Evolutionary conservation across 2,113 vertebrate genomes (phyloP), one percentile per base, ranked within the genome.

Genomic region (Nannospalax galili): DNA sequence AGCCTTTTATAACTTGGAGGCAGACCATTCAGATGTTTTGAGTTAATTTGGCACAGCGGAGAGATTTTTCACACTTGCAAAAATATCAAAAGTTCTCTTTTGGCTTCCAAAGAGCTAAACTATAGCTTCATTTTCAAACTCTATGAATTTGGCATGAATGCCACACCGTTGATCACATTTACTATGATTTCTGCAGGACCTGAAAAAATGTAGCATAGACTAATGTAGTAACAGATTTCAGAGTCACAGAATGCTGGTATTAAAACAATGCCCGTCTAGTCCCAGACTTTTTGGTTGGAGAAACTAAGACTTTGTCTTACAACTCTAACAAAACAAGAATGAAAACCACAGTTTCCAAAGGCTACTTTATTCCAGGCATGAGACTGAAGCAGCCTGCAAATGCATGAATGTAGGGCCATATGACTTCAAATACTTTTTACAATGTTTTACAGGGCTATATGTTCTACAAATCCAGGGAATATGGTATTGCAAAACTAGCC

Each of bases 11-110:
- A 79, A 88, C 80, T 91, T 95, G 40, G 60, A 95, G 64, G 75
- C 45, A 45, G 30, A 92, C 42, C 37, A 42, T 81, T 96, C 70
- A 94, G 67, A 95, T 96, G 95, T 94, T 96, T 97, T 95, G 84
- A 95, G 70, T 95, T 94, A 91, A 93, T 95, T 80, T 97, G 95
- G 60, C 82, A 42, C 42, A 79, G 28, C 60, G 69, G 62, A 91
- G 95, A 96, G 70, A 89, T 87, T 86, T 91, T 96, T 97, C 74
- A 94, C 92, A 95, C 79, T 96, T 96, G 67, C 78, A 92, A 96
- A 96, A 96, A 91, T 87, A 82, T 94, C 82, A 84, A 37, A n/a
- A 88, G 88, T 89, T 96, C 74, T 32, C 64, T 96, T 81, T 96
- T 86, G 79, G 70, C 87, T 65, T 94, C 74, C 48, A 64, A 94